Conservation (phyloP, 2,797 vertebrate species). For the Aquila chrysaetos region DNA sequence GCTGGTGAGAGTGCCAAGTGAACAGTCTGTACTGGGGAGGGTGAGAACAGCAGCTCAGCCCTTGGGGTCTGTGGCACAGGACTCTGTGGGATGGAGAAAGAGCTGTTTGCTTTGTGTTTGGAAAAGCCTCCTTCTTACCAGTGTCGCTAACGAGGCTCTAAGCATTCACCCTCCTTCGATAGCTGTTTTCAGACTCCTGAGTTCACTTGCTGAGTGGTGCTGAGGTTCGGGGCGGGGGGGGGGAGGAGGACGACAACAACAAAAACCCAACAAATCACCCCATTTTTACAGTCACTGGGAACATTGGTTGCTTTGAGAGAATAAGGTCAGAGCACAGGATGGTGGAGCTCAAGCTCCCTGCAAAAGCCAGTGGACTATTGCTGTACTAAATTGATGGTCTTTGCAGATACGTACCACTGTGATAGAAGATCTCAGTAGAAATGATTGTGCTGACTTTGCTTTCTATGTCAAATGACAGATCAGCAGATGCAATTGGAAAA, state of each 20-base stretch:
- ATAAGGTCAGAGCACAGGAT: neutral
- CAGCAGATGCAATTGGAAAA: neutral
- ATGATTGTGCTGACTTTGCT: neutral
- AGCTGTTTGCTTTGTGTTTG: neutral
- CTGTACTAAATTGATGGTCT: neutral
- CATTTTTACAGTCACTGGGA: accelerated
- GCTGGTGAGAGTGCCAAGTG: neutral
- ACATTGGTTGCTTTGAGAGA: accelerated
- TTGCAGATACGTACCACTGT: accelerated
- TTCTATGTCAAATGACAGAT: neutral
- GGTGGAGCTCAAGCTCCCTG: neutral
- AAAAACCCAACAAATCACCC: accelerated
- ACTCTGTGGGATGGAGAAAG: accelerated
- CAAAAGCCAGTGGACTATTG: accelerated
- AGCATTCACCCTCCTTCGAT: accelerated
- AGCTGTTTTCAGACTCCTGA: neutral
- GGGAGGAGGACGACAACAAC: too few species aligned
- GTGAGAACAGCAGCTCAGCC: neutral
- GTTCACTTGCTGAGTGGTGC: neutral
- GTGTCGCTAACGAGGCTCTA: accelerated
- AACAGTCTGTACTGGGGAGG: neutral
- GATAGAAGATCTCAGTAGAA: accelerated
- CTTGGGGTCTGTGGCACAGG: neutral
- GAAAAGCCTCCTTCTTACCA: neutral
- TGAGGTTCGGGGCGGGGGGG: neutral